Base-by-base conservation (phyloP, 35 echinoderm and acorn worm genomes). In the Chiridota heheva region DNA sequence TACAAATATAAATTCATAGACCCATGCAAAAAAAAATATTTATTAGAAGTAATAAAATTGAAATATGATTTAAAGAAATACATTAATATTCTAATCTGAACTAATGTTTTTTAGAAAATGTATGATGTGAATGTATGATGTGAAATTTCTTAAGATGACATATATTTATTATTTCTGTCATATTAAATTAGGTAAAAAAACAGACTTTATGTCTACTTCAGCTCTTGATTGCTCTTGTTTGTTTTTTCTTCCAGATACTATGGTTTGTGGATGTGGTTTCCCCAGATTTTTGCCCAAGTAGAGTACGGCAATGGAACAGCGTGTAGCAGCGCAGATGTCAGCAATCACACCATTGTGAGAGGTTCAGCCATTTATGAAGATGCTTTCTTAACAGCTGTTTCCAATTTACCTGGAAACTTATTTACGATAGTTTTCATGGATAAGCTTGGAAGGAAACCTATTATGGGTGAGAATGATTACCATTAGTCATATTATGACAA, bases 261-360 rank as follows among this genome's bases (percentile, higher is more conserved):
- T 69, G 95, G 95, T 25, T 28, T 98, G 38, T 91, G 81, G 73
- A 88, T 98, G 89, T 98, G 95, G 95, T 91, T 98, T 61, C 95
- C 95, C 7, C 60, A 88, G 69, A 67, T 98, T 12, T 98, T 98
- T 65, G 44, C 56, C 29, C 73, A 85, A 60, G 81, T 89, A 40
- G 92, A 96, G 67, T 44, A 53, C 17, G 53, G 57, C 47, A 78
- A 78, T 55, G 92, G 92, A 40, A 85, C 92, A 20, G 87, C 82
- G 26, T 96, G 92, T 48, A 40, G 58, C 32, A 18, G 7, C 3
- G 13, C 47, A 13, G 41, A 37, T 3, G 39, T 76, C 36, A 15
- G 51, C 5, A 16, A 37, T 32, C 40, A 73, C 17, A 33, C 71
- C 1, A 42, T 38, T 34, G 37, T 17, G 20, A 39, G 41, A 22